Evolutionary conservation across 2,113 vertebrate species (phyloP).

Genomic region (Tursiops truncatus): DNA sequence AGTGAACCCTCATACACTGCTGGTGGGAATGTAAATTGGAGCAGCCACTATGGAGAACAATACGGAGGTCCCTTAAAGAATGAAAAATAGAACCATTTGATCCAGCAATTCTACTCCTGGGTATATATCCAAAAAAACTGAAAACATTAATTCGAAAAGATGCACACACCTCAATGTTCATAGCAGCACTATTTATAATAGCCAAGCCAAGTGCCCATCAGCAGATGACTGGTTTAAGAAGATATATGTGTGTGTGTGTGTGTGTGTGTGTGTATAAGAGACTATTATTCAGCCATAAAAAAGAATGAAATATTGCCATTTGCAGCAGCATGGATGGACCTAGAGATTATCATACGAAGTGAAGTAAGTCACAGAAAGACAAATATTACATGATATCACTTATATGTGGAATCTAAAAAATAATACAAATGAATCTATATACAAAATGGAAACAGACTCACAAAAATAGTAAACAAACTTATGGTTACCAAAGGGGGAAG

Average conservation of each 20-base stretch:
- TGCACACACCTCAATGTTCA: no score
- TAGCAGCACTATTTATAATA: not conserved
- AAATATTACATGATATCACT: not conserved
- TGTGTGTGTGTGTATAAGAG: not conserved
- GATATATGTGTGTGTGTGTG: not conserved
- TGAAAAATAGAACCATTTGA: not conserved
- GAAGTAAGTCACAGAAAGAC: not conserved
- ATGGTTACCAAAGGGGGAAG: no score
- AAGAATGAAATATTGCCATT: not conserved
- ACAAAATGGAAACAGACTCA: no score
- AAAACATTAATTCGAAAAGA: no score
- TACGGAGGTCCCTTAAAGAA: not conserved
- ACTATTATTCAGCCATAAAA: not conserved
- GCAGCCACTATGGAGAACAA: not conserved
- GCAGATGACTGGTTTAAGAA: not conserved
- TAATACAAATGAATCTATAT: not conserved
- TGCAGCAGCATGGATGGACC: not conserved
- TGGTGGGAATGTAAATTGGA: not conserved
- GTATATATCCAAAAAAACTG: no score
- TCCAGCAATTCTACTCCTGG: not conserved
- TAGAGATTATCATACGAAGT: not conserved
- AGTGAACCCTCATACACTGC: not conserved
- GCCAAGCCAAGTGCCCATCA: not conserved
- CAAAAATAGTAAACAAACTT: no score
- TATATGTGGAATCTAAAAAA: not conserved